These are phyloP conservation scores for Megalonaias nervosa DNA, from an alignment of 1,140 invertebrate genomes.

Conservation along the genomic window DNA sequence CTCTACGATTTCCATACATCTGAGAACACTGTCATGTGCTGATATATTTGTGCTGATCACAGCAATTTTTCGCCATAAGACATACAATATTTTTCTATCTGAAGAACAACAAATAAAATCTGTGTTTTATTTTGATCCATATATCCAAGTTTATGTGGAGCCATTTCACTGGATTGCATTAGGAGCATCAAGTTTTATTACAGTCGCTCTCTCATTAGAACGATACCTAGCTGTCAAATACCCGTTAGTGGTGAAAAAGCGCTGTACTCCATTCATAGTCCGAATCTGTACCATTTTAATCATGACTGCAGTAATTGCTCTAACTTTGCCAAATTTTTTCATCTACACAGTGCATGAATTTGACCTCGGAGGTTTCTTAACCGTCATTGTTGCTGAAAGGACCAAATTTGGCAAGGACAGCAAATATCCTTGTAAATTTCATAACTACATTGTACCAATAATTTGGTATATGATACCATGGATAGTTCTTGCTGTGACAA, in stretches of 20 bases:
- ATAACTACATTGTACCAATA: slow-evolving; percentile 44
- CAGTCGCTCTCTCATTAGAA: slow-evolving; percentile 43
- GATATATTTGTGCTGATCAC: slow-evolving; percentile 44
- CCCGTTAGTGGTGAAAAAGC: slow-evolving; percentile 36
- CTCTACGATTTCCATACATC: slow-evolving; percentile 38
- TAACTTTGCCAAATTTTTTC: slow-evolving; percentile 41
- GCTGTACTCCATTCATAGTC: slow-evolving; percentile 30
- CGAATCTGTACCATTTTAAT: slow-evolving; percentile 17
- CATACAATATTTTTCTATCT: slow-evolving; percentile 42
- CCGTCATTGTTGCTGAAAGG: slow-evolving; percentile 16
- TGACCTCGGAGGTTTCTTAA: background rate
- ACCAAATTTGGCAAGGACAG: slow-evolving; percentile 22
- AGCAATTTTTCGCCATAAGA: slow-evolving; percentile 48
- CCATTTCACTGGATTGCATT: slow-evolving; percentile 50
- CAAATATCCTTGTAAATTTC: slow-evolving; percentile 39
- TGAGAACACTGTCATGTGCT: slow-evolving; percentile 36
- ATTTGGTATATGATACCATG: slow-evolving; percentile 50
- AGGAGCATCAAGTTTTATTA: slow-evolving; percentile 46
- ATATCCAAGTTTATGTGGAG: slow-evolving; percentile 44
- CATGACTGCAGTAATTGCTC: slow-evolving; percentile 10
- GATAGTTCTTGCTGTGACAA: slow-evolving; percentile 36
- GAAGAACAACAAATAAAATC: slow-evolving; percentile 27
- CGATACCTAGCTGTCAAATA: slow-evolving; percentile 42
- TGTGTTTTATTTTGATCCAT: slow-evolving; percentile 41
- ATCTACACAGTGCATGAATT: slow-evolving; percentile 21